These are phyloP conservation scores for Chelon auratus DNA, from an alignment of 2,797 vertebrate species.

Conservation along the genomic window DNA sequence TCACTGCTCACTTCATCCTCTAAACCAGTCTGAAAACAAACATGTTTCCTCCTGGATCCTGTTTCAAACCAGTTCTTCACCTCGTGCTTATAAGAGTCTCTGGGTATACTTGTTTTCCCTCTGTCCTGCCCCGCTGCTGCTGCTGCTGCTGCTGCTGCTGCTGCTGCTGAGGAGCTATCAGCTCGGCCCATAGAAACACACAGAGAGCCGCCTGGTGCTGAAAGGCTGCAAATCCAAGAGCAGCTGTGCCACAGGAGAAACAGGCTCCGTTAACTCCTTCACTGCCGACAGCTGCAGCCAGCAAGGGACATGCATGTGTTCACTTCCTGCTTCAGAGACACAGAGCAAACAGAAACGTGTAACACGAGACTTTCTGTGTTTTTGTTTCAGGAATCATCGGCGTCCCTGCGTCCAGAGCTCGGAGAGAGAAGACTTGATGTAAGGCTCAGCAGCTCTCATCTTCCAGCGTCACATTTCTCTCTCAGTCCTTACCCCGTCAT, in stretches of 20 bases:
- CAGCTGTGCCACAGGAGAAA: constrained; percentile 12
- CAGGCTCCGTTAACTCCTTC: constrained; percentile 66
- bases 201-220: constrained; percentile 72
- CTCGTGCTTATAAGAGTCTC: no score
- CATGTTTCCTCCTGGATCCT: no score
- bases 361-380: constrained; percentile 5
- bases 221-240: constrained; percentile 49
- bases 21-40: no score
- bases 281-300: constrained; percentile 40
- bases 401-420: not conserved
- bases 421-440: constrained; percentile 31
- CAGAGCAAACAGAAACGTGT: not conserved
- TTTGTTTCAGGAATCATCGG: constrained; percentile 27
- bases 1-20: no score
- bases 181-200: constrained; percentile 57
- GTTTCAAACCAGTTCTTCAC: not conserved
- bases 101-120: no score
- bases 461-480: no score
- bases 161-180: constrained; percentile 66
- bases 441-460: constrained; percentile 19
- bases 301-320: not conserved
- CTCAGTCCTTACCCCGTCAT: not conserved
- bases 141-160: no score
- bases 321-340: constrained; percentile 39
- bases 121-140: no score